These are phyloP conservation scores for Anarsia innoxiella DNA, from an alignment of 2,888 invertebrate species.

Conservation along the genomic window DNA sequence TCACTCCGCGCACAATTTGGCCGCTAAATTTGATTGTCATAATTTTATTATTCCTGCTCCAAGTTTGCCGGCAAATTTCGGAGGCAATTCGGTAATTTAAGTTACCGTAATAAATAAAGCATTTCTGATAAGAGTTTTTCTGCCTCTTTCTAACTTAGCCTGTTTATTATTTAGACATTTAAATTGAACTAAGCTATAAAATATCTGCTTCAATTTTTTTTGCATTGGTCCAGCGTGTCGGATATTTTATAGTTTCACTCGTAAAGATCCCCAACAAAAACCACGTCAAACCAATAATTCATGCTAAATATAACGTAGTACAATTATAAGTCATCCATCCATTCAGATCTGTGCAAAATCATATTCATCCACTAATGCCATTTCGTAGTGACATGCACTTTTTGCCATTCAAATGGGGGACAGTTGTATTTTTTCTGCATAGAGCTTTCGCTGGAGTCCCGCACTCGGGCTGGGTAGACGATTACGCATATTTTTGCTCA, in stretches of 20 bases:
- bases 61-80: constrained; percentile 31
- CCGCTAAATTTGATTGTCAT: constrained; percentile 61
- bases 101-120: constrained; percentile 19
- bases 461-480: constrained; percentile 34
- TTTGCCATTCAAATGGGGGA: constrained; percentile 74
- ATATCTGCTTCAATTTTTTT: too few relatives aligned
- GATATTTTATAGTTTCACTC: constrained; percentile 3
- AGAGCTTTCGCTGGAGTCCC: constrained; percentile 36
- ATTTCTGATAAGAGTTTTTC: constrained; percentile 12
- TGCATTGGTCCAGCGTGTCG: constrained; percentile 3
- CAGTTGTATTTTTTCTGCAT: constrained; percentile 64
- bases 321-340: constrained; percentile 72
- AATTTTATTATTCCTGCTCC: constrained; percentile 43
- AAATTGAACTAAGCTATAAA: too few relatives aligned
- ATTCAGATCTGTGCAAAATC: constrained; percentile 66
- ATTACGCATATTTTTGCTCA: constrained; percentile 73
- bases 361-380: constrained; percentile 72
- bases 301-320: constrained; percentile 69
- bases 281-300: constrained; percentile 70
- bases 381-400: constrained; percentile 72
- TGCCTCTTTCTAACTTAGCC: too few relatives aligned
- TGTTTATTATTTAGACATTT: too few relatives aligned
- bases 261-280: constrained; percentile 33
- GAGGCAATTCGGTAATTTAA: constrained; percentile 33
- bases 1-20: constrained; percentile 54